These are phyloP conservation scores for Boulengeromyrus knoepffleri DNA, from an alignment of 2,113 vertebrate species.

Conservation along the genomic window DNA sequence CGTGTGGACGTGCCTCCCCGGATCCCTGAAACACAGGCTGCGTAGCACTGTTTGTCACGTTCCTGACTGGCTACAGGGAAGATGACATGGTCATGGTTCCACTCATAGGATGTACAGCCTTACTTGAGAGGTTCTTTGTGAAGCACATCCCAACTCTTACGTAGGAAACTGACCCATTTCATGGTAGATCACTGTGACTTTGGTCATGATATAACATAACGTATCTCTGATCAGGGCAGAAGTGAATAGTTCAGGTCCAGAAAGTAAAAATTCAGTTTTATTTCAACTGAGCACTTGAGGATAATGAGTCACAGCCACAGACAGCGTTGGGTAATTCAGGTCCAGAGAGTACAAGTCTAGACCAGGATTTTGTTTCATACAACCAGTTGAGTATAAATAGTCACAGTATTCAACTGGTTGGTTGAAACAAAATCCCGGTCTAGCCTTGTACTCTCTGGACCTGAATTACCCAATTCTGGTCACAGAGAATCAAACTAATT, in stretches of 20 bases:
- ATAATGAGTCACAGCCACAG: not conserved
- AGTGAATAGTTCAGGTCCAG: not conserved
- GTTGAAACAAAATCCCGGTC: no score
- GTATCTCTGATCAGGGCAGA: not conserved
- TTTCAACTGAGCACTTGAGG: not conserved
- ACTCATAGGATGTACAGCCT: not conserved
- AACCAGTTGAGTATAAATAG: no score
- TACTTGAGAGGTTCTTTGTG: not conserved
- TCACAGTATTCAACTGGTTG: no score
- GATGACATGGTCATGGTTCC: not conserved
- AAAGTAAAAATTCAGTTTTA: not conserved
- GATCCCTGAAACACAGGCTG: not conserved
- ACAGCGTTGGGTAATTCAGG: no score
- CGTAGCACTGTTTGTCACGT: not conserved
- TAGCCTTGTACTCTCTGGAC: no score
- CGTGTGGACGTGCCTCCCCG: conserved; percentile 34
- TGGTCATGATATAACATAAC: not conserved
- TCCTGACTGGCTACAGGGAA: not conserved
- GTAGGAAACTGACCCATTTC: not conserved
- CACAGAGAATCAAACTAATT: not conserved
- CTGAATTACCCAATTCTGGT: not conserved
- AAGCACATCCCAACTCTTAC: not conserved
- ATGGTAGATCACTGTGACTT: not conserved
- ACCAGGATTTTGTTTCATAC: no score
- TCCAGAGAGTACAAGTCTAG: no score